Evolutionary conservation across 1,140 invertebrate genomes (phyloP).

Genomic region (Platorchestia sp.): DNA sequence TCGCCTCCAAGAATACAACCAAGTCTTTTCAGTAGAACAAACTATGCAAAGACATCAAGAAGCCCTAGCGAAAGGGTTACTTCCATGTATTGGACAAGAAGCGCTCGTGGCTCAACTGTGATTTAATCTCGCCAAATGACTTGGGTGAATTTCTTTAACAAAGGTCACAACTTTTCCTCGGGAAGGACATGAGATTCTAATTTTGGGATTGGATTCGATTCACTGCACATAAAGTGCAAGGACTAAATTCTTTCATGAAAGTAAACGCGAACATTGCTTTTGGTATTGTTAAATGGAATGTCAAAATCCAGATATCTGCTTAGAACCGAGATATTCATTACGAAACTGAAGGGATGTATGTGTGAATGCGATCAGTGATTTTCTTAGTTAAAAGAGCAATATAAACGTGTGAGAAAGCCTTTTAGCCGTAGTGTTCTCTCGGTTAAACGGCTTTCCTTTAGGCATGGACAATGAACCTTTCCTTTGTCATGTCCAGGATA

Average conservation of each 20-base stretch:
- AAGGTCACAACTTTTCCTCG: background rate
- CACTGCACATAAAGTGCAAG: background rate
- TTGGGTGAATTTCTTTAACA: background rate
- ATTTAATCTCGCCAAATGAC: background rate
- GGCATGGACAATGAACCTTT: background rate
- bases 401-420: too few species aligned
- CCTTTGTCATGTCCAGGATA: background rate
- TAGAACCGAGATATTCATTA: background rate
- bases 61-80: background rate
- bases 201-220: background rate
- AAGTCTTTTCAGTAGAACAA: background rate
- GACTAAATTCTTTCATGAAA: background rate
- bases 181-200: background rate
- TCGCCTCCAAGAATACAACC: background rate
- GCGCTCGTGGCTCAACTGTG: background rate
- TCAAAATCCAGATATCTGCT: background rate
- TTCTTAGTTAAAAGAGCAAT: too few species aligned
- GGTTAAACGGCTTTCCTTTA: background rate
- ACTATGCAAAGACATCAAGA: background rate
- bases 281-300: background rate
- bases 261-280: background rate
- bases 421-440: background rate
- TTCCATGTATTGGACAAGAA: background rate
- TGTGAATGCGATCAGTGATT: background rate
- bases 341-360: background rate